A percentile compares a stretch with the other conserved stretches of the same genome.
Evolutionary conservation across 2,797 vertebrate genomes (phyloP).

Genomic region (Hirundo rustica): DNA sequence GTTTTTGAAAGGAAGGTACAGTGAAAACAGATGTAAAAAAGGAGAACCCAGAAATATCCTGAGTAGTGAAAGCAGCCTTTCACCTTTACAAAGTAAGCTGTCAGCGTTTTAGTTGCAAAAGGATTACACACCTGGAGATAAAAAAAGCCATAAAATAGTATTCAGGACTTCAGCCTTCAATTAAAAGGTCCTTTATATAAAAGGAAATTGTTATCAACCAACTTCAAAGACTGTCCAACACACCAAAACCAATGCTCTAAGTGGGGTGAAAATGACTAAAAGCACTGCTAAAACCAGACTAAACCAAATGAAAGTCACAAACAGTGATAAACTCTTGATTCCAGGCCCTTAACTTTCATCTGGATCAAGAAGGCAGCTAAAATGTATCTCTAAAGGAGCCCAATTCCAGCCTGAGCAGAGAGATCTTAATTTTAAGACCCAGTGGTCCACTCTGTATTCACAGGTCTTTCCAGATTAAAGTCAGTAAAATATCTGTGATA

Average conservation of each 20-base stretch:
- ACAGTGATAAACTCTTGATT: not conserved
- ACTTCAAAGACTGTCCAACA: not conserved
- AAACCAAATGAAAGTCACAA: not conserved
- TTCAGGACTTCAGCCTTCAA: not conserved
- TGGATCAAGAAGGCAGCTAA: not conserved
- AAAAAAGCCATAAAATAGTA: not conserved
- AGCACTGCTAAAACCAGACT: not conserved
- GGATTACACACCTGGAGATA: not conserved
- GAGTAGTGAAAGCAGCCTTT: accelerated
- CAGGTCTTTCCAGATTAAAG: not conserved
- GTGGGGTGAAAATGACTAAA: not conserved
- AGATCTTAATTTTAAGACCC: not conserved
- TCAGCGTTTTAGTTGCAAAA: not conserved
- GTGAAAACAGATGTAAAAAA: not conserved
- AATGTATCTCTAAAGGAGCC: not conserved
- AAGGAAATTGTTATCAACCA: not conserved
- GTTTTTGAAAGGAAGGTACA: not conserved
- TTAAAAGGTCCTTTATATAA: not conserved
- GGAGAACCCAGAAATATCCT: not conserved
- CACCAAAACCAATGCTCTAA: not conserved
- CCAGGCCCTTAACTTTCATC: not conserved
- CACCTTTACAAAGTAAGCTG: not conserved
- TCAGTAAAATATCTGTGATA: not conserved
- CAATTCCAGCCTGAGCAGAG: not conserved
- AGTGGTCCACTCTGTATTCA: not conserved